phyloP scores from a whole-genome alignment of 92 coral and sea anemone species.

The Ricordea florida region DNA sequence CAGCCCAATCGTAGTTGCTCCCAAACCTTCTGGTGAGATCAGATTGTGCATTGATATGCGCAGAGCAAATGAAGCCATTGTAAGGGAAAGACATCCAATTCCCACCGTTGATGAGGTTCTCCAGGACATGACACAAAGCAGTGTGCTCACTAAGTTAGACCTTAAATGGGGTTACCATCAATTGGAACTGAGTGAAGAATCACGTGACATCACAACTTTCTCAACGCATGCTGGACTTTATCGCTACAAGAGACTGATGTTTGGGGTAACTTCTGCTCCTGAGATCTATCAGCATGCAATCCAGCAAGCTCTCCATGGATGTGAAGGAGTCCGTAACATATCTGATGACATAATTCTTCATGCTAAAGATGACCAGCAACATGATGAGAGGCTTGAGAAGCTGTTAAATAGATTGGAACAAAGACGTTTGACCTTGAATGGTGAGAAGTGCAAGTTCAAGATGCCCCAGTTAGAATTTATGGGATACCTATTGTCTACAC shows the following conservation, averaged over 20 bases:
- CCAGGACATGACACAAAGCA: slow-evolving; percentile 13
- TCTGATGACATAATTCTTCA: slow-evolving; percentile 41
- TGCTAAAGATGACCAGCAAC: slow-evolving; percentile 5
- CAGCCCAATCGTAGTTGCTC: slow-evolving; percentile 9
- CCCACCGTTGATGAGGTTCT: slow-evolving; percentile 39
- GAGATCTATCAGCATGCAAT: slow-evolving; percentile 20
- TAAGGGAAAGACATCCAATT: slow-evolving; percentile 14
- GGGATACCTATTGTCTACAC: too few species aligned
- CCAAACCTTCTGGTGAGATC: slow-evolving; percentile 24
- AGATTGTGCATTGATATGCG: slow-evolving; percentile 31
- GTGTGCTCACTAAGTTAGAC: slow-evolving; percentile 22
- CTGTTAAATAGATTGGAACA: slow-evolving; percentile 14
- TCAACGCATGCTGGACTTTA: slow-evolving; percentile 18
- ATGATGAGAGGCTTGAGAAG: slow-evolving; percentile 18
- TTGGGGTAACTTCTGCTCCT: slow-evolving; percentile 19
- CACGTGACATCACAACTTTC: slow-evolving; percentile 20
- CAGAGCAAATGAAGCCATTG: slow-evolving; percentile 17
- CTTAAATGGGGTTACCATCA: slow-evolving; percentile 49
- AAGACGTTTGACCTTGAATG: too few species aligned
- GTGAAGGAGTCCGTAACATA: slow-evolving; percentile 22
- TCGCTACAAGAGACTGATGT: slow-evolving; percentile 19
- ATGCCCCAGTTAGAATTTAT: neutral
- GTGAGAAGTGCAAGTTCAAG: neutral
- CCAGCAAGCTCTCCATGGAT: slow-evolving; percentile 25
- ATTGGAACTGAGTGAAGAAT: slow-evolving; percentile 15